Base-by-base conservation (phyloP, 2,797 vertebrate genomes). In the Nannoperca obscura region DNA sequence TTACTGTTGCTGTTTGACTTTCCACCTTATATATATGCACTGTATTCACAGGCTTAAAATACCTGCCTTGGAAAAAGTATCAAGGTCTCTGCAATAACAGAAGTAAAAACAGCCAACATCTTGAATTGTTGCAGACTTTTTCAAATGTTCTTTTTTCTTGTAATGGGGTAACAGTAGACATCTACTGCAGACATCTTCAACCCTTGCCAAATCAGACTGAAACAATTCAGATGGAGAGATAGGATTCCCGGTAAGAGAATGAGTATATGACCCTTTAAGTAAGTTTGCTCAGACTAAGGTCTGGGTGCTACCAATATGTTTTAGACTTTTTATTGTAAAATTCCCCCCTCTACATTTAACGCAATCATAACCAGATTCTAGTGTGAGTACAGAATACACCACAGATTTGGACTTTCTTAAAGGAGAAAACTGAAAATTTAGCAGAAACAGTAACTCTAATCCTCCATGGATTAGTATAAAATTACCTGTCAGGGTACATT, bases 181-280 rank as follows among this genome's bases (percentile, higher is more conserved):
- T 83, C 81, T 80, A 15, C 60, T 40, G 32, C 77, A 85, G 80
- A 86, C 75, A 83, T 82, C 76, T 86, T 70, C 44, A 50, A 8
- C 67, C 46, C 12, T 75, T 1, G 20, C 46, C 46, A 71, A 71
- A 79, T 87, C 76, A 82, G 67, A 78, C 58, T 78, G 30, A 83
- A 87, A 83, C 70, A 73, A 82, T 86, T 83, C 76, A 61, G 54
- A 78, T 70, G 64, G 61, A 69, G 74, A 70, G 78, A 86, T 72
- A 78, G 38, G 20, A 62, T 74, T 85, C 58, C 67, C 11, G 10
- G 27, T 47, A 32, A 61, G 44, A 75, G 59, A 81, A 81, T 62
- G 30, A 72, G 53, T 20, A 20, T 20, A 60, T 78, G 71, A 73
- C 68, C 70, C 46, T 74, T 62, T 49, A 49, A 60, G 44, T 59